Evolutionary conservation across 2,888 invertebrate genomes (phyloP), one percentile per base, ranked within the genome.

Genomic region (Cactoblastis cactorum): DNA sequence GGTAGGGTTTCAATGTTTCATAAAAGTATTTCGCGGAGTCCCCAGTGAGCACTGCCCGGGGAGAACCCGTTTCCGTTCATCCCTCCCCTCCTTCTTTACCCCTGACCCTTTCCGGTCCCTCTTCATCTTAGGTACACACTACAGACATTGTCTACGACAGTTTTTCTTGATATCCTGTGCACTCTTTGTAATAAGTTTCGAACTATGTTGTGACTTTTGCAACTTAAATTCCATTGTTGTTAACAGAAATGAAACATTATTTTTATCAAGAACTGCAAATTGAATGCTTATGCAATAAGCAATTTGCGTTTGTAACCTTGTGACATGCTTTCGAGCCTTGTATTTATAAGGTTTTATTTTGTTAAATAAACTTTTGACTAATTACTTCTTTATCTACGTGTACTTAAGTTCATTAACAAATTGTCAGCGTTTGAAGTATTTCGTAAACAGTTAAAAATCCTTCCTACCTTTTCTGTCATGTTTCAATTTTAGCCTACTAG

Each of bases 51-150:
- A 73, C 65, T 64, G 59, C 52, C 68, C 63, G 67, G 57, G 60
- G 71, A 69, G 70, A 69, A 69, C 62, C 65, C 66, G 68, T 73
- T 71, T 80, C 81, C 83, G 77, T 56, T 77, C 78, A 79, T 78
- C 56, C 63, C 58, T 56, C 41, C 50, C 58, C 56, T 52, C 58
- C 58, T 43, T 58, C 58, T 45, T 58, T 57, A 59, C 66, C 59
- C 59, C 72, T 71, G 74, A 74, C 80, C 80, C 66, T 75, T 72
- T 78, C 79, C 80, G 75, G 69, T 58, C 67, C 56, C 54, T 14
- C 38, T 48, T 48, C 47, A 48, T 28, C 37, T 37, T 48, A 37
- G 46, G 46, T 46, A 53, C 52, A 55, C 57, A 60, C 61, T 35
- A 14, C 33, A 9, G n/a, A 46, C 35, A 46, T 34, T 45, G 45